Percentiles rank a stretch among this genome's conserved stretches.
These are phyloP conservation scores for Lumbricus terrestris DNA, from an alignment of 2,888 invertebrate genomes.

Conservation along the genomic window DNA sequence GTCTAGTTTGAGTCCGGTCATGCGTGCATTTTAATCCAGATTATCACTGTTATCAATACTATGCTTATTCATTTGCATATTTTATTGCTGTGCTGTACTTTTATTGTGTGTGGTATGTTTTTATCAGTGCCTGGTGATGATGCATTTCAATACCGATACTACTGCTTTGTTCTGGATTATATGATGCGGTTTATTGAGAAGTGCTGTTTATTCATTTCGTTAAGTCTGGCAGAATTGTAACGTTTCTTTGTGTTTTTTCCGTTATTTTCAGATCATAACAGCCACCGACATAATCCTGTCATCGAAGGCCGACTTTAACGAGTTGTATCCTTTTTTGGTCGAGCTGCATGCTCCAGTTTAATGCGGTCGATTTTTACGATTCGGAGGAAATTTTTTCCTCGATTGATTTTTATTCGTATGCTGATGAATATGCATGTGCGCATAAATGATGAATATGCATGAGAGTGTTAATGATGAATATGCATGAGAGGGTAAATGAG, in stretches of 20 bases:
- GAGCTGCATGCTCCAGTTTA: neutral
- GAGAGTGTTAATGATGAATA: no score
- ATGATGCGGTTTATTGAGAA: neutral
- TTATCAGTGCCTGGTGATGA: no score
- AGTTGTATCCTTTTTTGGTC: conserved; percentile 19
- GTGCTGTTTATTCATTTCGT: neutral
- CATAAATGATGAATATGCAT: no score
- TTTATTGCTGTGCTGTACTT: neutral
- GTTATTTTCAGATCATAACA: conserved; percentile 20
- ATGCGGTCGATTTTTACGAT: neutral
- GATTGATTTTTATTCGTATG: no score
- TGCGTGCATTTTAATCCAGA: neutral
- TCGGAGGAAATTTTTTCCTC: neutral
- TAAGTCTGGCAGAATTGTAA: neutral
- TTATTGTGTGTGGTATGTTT: no score
- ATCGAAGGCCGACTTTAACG: conserved; percentile 25
- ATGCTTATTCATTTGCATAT: neutral
- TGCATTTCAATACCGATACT: no score
- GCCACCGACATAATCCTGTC: conserved; percentile 27
- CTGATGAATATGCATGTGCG: no score
- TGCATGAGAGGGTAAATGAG: neutral
- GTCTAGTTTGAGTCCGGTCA: neutral
- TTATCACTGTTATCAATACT: neutral
- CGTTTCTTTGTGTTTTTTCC: neutral
- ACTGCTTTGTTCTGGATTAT: neutral